phyloP scores from a whole-genome alignment of 2,113 vertebrate species.

The Amphilophus citrinellus region DNA sequence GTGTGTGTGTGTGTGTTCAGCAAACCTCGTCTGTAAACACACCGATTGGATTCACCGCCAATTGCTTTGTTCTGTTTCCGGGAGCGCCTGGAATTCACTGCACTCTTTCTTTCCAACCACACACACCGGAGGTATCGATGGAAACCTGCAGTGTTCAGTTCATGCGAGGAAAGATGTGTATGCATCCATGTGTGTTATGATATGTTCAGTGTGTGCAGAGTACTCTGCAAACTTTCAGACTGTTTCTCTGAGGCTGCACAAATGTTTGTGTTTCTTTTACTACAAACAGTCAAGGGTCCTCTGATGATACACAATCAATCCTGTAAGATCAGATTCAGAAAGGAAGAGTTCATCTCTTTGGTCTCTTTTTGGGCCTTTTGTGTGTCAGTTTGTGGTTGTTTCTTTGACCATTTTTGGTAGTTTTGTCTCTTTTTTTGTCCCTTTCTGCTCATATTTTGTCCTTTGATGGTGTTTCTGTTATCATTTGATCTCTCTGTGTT shows the following conservation, averaged over 20 bases:
- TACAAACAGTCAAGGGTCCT: not conserved
- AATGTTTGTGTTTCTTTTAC: not conserved
- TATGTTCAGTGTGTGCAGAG: not conserved
- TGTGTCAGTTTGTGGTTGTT: no score
- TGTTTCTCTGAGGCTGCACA: no score
- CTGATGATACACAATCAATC: not conserved
- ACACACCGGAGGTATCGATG: not conserved
- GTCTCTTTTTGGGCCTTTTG: not conserved
- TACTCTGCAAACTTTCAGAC: not conserved
- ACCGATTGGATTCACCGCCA: not conserved
- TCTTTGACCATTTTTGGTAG: no score
- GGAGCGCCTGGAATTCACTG: not conserved
- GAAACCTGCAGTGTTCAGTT: not conserved
- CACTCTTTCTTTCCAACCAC: not conserved
- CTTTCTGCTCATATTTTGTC: not conserved
- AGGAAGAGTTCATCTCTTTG: not conserved
- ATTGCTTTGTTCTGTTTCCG: conserved; percentile 13
- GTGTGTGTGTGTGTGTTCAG: conserved; percentile 7
- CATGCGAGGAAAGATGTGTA: not conserved
- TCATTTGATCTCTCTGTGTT: not conserved
- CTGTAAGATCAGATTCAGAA: not conserved
- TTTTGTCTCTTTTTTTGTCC: not conserved
- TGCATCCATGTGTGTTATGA: not conserved
- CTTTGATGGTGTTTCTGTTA: not conserved
- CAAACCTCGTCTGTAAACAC: conserved; percentile 2